Conservation (phyloP, 2,113 vertebrate species). For the Myrmecobius fasciatus region DNA sequence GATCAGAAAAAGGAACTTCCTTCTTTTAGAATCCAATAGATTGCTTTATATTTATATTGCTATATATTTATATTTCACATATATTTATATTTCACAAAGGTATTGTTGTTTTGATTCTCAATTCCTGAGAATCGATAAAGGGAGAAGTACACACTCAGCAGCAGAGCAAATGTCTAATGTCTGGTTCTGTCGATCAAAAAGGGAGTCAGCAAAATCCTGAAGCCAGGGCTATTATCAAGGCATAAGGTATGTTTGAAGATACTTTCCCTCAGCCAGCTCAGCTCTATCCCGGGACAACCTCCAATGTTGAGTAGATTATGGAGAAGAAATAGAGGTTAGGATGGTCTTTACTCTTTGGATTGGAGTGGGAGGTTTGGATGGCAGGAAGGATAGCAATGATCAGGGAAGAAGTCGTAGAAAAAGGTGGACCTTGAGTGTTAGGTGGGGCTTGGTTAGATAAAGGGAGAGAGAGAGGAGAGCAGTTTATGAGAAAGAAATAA, state of each 20-base stretch:
- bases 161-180: neutral
- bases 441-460: neutral
- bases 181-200: neutral
- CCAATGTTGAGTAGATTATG: neutral
- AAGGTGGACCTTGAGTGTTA: neutral
- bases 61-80: too few species aligned
- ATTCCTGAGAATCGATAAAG: neutral
- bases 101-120: neutral
- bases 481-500: neutral
- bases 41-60: too few species aligned
- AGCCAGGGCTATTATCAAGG: neutral
- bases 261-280: neutral
- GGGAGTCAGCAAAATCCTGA: neutral
- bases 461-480: neutral
- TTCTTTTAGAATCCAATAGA: neutral
- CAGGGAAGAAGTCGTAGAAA: neutral
- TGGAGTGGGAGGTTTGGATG: neutral
- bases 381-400: neutral
- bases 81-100: too few species aligned
- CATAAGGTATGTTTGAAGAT: neutral
- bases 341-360: neutral
- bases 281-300: neutral
- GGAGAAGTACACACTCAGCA: neutral
- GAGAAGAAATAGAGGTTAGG: neutral
- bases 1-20: neutral